Conservation (phyloP, 2,797 vertebrate genomes). For the Sebastes umbrosus region DNA sequence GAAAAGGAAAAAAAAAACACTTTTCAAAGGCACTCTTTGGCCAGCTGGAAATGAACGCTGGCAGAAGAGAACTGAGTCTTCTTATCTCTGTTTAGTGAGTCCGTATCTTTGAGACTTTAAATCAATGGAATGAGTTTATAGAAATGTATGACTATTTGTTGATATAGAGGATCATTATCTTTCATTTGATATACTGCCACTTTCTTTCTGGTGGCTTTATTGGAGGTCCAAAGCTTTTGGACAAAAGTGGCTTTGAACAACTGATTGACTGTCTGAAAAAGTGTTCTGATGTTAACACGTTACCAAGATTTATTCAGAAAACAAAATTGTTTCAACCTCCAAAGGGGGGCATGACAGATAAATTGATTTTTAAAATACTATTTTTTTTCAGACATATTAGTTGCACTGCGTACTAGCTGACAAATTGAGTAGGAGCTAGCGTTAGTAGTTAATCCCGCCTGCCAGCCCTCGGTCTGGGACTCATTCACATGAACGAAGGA, state of each 20-base stretch:
- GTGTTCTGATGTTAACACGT: too few species aligned
- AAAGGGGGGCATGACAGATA: background rate
- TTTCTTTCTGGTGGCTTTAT: background rate
- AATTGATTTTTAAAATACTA: too few species aligned
- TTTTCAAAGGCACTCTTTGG: constrained; percentile 53
- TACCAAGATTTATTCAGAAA: too few species aligned
- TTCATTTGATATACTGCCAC: background rate
- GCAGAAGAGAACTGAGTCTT: constrained; percentile 21
- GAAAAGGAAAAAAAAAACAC: constrained; percentile 32
- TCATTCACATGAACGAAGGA: too few species aligned
- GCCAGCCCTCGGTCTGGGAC: too few species aligned
- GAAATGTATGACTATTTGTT: background rate
- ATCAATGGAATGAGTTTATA: background rate
- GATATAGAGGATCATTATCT: background rate
- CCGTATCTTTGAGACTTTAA: background rate
- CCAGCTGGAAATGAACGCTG: constrained; percentile 43
- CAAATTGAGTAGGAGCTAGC: background rate
- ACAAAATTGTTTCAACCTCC: too few species aligned
- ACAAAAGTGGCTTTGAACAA: background rate
- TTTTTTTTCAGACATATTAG: background rate
- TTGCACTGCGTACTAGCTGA: background rate
- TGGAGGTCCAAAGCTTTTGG: background rate
- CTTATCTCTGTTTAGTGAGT: background rate
- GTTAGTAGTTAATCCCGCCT: too few species aligned
- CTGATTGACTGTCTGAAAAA: background rate